A percentile compares a stretch with the other conserved stretches of the same genome.
These are phyloP conservation scores for Eumeta japonica DNA, from an alignment of 1,140 invertebrate genomes.

Conservation along the genomic window DNA sequence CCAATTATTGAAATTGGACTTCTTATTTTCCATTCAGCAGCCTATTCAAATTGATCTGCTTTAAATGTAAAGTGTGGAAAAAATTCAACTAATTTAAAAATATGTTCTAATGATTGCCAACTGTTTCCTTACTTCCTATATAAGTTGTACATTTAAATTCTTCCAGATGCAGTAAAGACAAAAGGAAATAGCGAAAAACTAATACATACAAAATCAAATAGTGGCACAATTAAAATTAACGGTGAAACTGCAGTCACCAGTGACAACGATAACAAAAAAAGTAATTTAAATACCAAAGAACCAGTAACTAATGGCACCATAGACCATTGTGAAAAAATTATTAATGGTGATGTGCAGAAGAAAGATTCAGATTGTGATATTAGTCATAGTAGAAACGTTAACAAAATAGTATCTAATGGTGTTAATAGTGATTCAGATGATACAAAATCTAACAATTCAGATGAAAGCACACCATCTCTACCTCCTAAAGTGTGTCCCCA, in stretches of 20 bases:
- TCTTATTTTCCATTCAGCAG: no score
- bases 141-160: no score
- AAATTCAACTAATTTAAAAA: no score
- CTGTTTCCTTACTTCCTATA: no score
- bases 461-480: slow-evolving; percentile 23
- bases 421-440: slow-evolving; percentile 44
- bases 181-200: slow-evolving; percentile 33
- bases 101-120: no score
- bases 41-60: no score
- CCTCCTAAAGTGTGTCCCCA: slow-evolving; percentile 16
- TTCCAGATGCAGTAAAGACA: slow-evolving; percentile 31
- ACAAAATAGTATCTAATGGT: slow-evolving; percentile 47
- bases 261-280: slow-evolving; percentile 30
- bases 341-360: slow-evolving; percentile 45
- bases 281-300: slow-evolving; percentile 48
- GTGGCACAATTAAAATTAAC: slow-evolving; percentile 27
- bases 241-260: slow-evolving; percentile 28
- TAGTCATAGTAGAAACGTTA: slow-evolving; percentile 50
- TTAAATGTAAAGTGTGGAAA: no score
- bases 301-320: slow-evolving; percentile 43
- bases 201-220: slow-evolving; percentile 26
- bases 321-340: slow-evolving; percentile 24
- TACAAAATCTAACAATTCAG: slow-evolving; percentile 38
- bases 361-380: slow-evolving; percentile 51
- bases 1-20: no score